Conservation (phyloP, 2,888 invertebrate genomes). For the Stomorhina lunata region DNA sequence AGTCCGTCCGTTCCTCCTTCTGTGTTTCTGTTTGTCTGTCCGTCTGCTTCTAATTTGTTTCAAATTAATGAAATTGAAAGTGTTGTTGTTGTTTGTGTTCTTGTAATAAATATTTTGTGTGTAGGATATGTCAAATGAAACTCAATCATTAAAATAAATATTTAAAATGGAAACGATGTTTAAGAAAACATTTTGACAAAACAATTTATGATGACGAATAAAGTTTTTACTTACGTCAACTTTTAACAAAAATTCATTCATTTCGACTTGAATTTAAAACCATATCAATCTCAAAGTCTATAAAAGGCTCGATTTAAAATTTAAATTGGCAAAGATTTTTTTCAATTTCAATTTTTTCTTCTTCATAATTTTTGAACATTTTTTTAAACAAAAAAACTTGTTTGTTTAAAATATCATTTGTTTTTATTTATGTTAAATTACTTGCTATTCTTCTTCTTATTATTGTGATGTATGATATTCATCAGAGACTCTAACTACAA, state of each 20-base stretch:
- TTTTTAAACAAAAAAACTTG: slow-evolving; percentile 55
- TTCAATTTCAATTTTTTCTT: slow-evolving; percentile 9
- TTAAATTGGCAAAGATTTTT: slow-evolving; percentile 57
- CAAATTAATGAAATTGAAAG: slow-evolving; percentile 51
- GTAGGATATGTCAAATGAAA: slow-evolving; percentile 54
- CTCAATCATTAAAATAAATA: neutral
- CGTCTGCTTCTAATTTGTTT: neutral
- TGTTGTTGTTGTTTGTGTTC: neutral
- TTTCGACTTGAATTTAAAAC: too few species aligned
- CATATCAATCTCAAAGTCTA: too few species aligned
- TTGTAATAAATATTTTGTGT: neutral
- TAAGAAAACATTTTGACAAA: slow-evolving; percentile 35
- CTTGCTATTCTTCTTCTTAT: slow-evolving; percentile 4
- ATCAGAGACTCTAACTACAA: slow-evolving; percentile 49
- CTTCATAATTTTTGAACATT: neutral
- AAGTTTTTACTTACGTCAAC: neutral
- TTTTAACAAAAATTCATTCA: slow-evolving; percentile 5
- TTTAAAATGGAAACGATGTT: slow-evolving; percentile 19
- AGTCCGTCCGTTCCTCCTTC: too few species aligned
- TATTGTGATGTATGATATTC: too few species aligned
- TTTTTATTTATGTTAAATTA: slow-evolving; percentile 28
- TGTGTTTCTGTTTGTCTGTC: too few species aligned
- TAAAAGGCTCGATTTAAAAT: slow-evolving; percentile 49
- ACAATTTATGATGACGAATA: slow-evolving; percentile 15
- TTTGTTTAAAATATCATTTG: slow-evolving; percentile 55